These are phyloP conservation scores for Periparus ater DNA, from an alignment of 2,797 vertebrate genomes.

Conservation along the genomic window DNA sequence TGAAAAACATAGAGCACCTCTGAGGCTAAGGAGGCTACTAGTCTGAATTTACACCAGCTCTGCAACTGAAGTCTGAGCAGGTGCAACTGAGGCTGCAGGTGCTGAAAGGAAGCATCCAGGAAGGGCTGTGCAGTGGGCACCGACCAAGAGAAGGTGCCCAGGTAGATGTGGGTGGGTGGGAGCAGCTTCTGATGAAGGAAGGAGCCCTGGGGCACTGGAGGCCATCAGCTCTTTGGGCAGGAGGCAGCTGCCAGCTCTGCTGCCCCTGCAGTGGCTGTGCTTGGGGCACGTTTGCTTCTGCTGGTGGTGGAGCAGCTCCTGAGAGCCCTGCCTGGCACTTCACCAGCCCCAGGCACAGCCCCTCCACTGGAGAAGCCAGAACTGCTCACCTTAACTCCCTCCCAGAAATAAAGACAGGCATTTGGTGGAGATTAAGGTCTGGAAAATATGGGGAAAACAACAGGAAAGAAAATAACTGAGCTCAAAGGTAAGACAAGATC, in stretches of 20 bases:
- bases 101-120: background rate
- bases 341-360: background rate
- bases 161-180: background rate
- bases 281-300: background rate
- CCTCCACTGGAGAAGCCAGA: background rate
- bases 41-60: background rate
- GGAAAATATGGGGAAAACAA: background rate
- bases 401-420: background rate
- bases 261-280: background rate
- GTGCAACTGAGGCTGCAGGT: background rate
- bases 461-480: background rate
- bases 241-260: background rate
- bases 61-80: background rate
- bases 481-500: background rate
- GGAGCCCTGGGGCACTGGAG: background rate
- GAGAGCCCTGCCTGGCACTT: rapidly evolving
- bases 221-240: background rate
- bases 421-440: background rate
- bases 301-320: background rate
- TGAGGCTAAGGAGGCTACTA: background rate
- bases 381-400: background rate
- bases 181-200: background rate
- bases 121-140: background rate
- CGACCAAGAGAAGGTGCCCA: background rate
- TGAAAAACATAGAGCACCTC: background rate